Conservation (phyloP, 2,797 vertebrate genomes). For the Cyprinella venusta region DNA sequence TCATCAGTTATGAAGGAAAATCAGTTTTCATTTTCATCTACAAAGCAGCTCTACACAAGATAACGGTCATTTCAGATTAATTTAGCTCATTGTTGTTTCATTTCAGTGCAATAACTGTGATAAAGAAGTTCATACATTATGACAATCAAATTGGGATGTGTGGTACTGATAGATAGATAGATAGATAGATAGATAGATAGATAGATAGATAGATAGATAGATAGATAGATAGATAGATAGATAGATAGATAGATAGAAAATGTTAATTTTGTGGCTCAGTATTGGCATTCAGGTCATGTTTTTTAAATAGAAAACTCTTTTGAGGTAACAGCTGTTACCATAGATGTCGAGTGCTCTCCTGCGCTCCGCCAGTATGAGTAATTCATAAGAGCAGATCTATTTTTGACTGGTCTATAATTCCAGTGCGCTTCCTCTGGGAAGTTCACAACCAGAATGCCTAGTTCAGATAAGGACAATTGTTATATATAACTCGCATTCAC, state of each 20-base stretch:
- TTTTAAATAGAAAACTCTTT: constrained; percentile 15
- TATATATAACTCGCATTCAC: neutral
- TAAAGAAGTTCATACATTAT: too few species aligned
- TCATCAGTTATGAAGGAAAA: neutral
- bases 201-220: accelerated
- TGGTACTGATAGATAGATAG: neutral
- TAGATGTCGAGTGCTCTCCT: neutral
- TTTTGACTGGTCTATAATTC: constrained; percentile 22
- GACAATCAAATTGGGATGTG: too few species aligned
- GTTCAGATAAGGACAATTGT: neutral
- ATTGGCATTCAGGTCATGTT: neutral
- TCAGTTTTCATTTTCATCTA: neutral
- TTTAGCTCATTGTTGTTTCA: too few species aligned
- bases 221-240: neutral
- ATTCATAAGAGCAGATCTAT: constrained; percentile 39
- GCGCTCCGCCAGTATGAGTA: constrained; percentile 12
- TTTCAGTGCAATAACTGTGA: too few species aligned
- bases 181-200: neutral
- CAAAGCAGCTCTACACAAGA: too few species aligned
- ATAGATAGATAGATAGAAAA: neutral
- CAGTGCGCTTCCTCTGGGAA: constrained; percentile 22
- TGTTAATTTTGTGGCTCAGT: too few species aligned
- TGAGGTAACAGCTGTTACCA: constrained; percentile 20
- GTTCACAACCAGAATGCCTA: constrained; percentile 4
- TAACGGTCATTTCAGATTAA: too few species aligned